Evolutionary conservation across 2,797 vertebrate species (phyloP).

Genomic region (Thalassophryne amazonica): DNA sequence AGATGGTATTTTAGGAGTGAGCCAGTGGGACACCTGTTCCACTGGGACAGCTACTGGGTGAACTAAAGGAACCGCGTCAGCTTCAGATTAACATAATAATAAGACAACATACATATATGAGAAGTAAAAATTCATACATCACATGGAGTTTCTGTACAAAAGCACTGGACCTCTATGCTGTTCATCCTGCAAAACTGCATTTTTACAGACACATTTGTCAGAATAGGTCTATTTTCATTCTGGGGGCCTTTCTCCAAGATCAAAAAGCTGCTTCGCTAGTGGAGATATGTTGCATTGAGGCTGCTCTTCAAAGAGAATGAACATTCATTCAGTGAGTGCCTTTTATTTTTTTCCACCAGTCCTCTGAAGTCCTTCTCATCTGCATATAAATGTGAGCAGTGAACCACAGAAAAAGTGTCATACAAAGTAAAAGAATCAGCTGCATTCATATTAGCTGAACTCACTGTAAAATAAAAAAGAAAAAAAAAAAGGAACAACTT

Average conservation of each 20-base stretch:
- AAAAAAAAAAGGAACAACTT: too few relatives aligned
- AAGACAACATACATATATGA: neutral
- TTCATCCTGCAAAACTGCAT: neutral
- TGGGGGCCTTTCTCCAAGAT: constrained; percentile 47
- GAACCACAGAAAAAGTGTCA: constrained; percentile 24
- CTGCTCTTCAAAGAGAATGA: constrained; percentile 73
- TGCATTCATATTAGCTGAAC: neutral
- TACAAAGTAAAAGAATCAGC: constrained; percentile 17
- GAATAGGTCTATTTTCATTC: constrained; percentile 19
- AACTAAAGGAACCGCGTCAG: constrained; percentile 4
- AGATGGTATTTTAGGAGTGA: constrained; percentile 70
- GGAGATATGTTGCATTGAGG: constrained; percentile 67
- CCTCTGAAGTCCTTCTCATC: constrained; percentile 73
- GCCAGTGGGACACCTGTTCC: constrained; percentile 47
- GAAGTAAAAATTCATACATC: neutral
- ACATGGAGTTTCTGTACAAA: too few relatives aligned
- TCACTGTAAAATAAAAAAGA: too few relatives aligned
- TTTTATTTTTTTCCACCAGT: constrained; percentile 50
- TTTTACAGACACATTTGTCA: constrained; percentile 1
- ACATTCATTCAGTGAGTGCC: constrained; percentile 58
- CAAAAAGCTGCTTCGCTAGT: constrained; percentile 73
- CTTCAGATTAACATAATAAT: neutral
- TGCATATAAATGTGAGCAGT: constrained; percentile 46
- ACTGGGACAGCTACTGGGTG: constrained; percentile 37
- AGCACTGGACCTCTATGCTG: too few relatives aligned